These are phyloP conservation scores for Thera obeliscata DNA, from an alignment of 2,888 invertebrate genomes.

Conservation along the genomic window DNA sequence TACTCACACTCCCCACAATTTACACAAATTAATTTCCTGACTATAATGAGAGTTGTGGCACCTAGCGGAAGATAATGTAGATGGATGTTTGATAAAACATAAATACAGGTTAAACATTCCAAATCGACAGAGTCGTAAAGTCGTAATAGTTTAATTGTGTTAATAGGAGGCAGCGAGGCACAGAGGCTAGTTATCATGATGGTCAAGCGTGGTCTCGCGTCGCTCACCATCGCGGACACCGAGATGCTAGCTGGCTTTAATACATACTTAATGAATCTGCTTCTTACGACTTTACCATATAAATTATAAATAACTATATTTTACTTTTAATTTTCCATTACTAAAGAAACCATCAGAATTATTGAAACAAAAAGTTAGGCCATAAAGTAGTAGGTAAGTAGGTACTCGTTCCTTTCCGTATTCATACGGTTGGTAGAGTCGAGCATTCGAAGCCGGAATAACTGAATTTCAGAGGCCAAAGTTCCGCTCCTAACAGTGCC, in stretches of 20 bases:
- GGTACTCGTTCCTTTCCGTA: not conserved
- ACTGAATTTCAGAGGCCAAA: conserved; percentile 19
- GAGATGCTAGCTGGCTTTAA: conserved; percentile 40
- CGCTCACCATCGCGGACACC: conserved; percentile 70
- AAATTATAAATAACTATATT: not conserved
- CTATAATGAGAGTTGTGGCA: conserved; percentile 9
- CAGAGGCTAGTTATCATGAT: conserved; percentile 37
- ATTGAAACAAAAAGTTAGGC: conserved; percentile 8
- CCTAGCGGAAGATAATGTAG: conserved; percentile 9
- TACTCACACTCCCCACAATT: conserved; percentile 4
- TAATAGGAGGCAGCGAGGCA: conserved; percentile 35
- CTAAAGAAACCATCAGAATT: conserved; percentile 4
- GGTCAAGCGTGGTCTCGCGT: conserved; percentile 61
- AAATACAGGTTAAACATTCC: conserved; percentile 17
- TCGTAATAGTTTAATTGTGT: conserved; percentile 32
- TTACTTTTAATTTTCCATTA: conserved; percentile 1
- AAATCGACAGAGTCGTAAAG: conserved; percentile 21
- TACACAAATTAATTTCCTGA: conserved; percentile 13
- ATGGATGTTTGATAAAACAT: conserved; percentile 17
- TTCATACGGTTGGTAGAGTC: not conserved
- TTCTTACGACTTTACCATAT: conserved; percentile 28
- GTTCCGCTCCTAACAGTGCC: conserved; percentile 1
- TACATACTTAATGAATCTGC: conserved; percentile 40
- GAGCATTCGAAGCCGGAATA: conserved; percentile 19
- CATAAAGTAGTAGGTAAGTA: not conserved